phyloP scores from a whole-genome alignment of 2,797 vertebrate genomes.

The Gouania willdenowi region DNA sequence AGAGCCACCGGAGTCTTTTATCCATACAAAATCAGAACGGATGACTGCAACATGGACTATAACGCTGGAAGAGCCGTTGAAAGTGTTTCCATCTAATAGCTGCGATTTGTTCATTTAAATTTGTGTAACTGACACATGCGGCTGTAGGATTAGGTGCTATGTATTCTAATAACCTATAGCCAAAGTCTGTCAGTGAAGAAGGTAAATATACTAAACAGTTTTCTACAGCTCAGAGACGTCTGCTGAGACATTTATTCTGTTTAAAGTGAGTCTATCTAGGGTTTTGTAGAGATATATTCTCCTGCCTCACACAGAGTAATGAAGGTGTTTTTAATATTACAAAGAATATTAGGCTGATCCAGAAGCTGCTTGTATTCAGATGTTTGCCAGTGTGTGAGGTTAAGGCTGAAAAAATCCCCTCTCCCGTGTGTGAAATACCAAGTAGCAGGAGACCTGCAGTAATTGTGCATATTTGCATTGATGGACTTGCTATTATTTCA shows the following conservation, averaged over 20 bases:
- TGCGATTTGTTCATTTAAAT: constrained; percentile 61
- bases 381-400: constrained; percentile 7
- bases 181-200: neutral
- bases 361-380: constrained; percentile 16
- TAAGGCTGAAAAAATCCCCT: constrained; percentile 31
- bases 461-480: constrained; percentile 42
- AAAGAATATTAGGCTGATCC: constrained; percentile 36
- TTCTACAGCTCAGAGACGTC: too few relatives aligned
- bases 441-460: constrained; percentile 22
- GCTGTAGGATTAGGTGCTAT: constrained; percentile 28
- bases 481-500: constrained; percentile 34
- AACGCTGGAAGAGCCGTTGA: constrained; percentile 34
- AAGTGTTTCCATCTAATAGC: constrained; percentile 54
- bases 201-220: too few relatives aligned
- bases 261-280: constrained; percentile 18
- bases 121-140: constrained; percentile 33
- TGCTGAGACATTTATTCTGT: neutral
- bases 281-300: constrained; percentile 7
- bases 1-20: too few relatives aligned
- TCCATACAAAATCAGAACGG: constrained; percentile 27
- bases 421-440: constrained; percentile 45
- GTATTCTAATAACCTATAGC: constrained; percentile 34
- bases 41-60: constrained; percentile 44
- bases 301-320: constrained; percentile 16
- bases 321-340: constrained; percentile 27